Evolutionary conservation across 2,888 invertebrate species (phyloP), one percentile per base, ranked within the genome.

Genomic region (Lumbricus terrestris): DNA sequence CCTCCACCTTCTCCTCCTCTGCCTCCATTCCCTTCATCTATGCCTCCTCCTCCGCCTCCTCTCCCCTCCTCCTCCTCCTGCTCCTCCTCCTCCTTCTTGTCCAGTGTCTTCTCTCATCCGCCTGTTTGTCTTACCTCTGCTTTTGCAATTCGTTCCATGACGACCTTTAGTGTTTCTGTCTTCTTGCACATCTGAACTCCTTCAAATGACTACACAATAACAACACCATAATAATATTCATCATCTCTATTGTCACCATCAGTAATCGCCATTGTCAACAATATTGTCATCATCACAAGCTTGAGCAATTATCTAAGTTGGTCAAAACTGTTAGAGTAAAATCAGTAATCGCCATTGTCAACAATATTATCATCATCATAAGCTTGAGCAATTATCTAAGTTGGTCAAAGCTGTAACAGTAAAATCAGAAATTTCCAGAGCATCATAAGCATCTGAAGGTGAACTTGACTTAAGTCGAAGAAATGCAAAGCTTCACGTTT

Each of bases 91-190:
- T 40, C 40, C 16, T 40, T 16, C 40, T 38, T 38, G 8, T 40
- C 40, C 20, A 5, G 3, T 47, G 1, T 6, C 47, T 47, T 47
- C 23, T 47, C 47, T 47, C 13, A 69, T 47, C 6, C 13, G 8
- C 18, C 15, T 47, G 69, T 11, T 69, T n/a, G 8, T 69, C 69
- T 83, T 37, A 89, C 90, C 89, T 90, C 90, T 34, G 90, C 90
- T 29, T 89, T 38, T 18, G 88, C 85, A n/a, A 90, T 90, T 47
- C 82, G 89, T 69, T 90, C 90, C 90, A 90, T 90, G 35, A 89
- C 90, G 18, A 89, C 89, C 20, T 83, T 54, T 38, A 90, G 85
- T 18, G 89, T 90, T 18, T 82, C 82, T 23, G 90, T 42, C 37
- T 90, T 90, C n/a, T 35, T 35, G 85, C 90, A 90, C 42, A 89